Conservation (phyloP, 2,113 vertebrate genomes). For the Actinemys pallida region DNA sequence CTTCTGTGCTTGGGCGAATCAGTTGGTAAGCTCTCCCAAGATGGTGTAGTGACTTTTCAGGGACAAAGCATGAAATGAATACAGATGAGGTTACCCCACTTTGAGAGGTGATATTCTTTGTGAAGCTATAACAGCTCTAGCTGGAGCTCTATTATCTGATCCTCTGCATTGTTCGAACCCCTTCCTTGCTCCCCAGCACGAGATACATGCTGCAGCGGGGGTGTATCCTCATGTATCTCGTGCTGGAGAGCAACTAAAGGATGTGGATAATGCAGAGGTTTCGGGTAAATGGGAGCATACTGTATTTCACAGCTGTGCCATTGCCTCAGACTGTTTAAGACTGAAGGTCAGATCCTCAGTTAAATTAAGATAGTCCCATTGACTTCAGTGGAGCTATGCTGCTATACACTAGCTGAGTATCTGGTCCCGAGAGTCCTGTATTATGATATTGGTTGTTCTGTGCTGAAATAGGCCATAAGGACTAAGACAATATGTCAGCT, state of each 20-base stretch:
- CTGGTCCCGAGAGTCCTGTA: fast-evolving
- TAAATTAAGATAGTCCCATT: fast-evolving
- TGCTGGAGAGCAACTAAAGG: too few species aligned
- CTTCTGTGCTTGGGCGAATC: too few species aligned
- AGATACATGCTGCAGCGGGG: too few species aligned
- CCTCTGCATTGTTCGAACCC: too few species aligned
- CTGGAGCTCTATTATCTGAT: neutral
- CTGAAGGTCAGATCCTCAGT: neutral
- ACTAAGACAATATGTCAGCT: neutral
- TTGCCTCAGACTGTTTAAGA: neutral
- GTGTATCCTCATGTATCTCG: too few species aligned
- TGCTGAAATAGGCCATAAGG: fast-evolving
- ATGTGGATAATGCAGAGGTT: too few species aligned
- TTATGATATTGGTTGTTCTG: fast-evolving
- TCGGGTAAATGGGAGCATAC: too few species aligned
- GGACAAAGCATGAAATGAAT: neutral
- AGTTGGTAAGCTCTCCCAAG: neutral
- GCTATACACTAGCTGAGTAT: neutral
- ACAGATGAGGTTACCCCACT: neutral
- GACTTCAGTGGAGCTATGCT: neutral
- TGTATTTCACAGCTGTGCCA: fast-evolving
- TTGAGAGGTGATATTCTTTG: neutral
- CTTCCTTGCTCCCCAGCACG: too few species aligned
- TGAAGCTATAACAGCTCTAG: neutral
- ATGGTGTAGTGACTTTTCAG: neutral